Base-by-base conservation (phyloP, 2,797 vertebrate genomes). In the Pyrocephalus nanus region DNA sequence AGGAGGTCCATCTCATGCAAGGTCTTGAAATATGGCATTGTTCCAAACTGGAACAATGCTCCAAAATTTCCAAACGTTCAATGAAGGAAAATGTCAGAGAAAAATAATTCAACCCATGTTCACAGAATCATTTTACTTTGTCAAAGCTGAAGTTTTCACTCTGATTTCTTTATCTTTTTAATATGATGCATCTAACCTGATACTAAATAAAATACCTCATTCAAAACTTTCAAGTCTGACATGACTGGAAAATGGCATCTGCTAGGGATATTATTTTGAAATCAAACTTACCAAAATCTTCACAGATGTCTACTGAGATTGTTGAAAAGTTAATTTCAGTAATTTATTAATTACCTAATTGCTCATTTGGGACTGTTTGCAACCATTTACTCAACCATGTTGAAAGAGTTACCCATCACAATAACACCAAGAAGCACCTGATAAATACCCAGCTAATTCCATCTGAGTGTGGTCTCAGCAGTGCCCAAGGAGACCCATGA, bases 21-120 rank as follows among this genome's bases (percentile, higher is more conserved):
- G 30, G 30, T 80, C 50, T 83, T 92, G 61, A 86, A 91, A 84
- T 84, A 53, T 20, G 73, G 69, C 61, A 55, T 88, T 69, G 29
- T 40, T 92, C 47, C 86, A 93, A 75, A 48, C 26, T 72, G 43
- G 40, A 93, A 75, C 15, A 91, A 82, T 72, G 15, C 29, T 65
- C 27, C 58, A 69, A 69, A 75, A 70, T 83, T 90, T 94, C 58
- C 26, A 74, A 86, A 73, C 23, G 6, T 69, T 88, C 45, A 47
- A 4, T 69, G 66, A 62, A 75, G 58, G 64, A 86, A 77, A 55
- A 48, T n/a, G 19, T 53, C 66, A 71, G 19, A 64, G 36, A 78
- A 93, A 90, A 93, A 40, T 22, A 69, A 61, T 74, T 74, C 20
- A 74, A 15, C 5, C 20, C 69, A 36, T 7, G 12, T 43, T 92